A percentile compares a stretch with the other conserved stretches of the same genome.
Evolutionary conservation across 2,113 vertebrate species (phyloP).

Genomic region (Crotalus horridus): DNA sequence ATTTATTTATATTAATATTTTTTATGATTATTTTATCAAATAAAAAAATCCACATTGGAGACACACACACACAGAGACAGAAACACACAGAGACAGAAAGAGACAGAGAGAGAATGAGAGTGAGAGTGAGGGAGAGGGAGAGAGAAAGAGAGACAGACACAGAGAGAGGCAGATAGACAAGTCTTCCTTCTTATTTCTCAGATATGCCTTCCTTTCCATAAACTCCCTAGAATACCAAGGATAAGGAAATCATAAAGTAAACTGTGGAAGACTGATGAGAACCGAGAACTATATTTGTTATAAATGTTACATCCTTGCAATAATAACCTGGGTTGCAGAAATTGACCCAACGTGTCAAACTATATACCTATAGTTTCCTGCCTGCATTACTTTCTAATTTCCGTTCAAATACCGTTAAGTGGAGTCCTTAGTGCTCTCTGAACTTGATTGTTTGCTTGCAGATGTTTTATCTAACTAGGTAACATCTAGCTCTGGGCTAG

Average conservation of each 20-base stretch:
- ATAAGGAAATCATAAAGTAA: not conserved
- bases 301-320: not conserved
- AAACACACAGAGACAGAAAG: too few relatives aligned
- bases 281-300: not conserved
- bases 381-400: not conserved
- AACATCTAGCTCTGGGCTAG: too few relatives aligned
- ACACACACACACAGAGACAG: not conserved
- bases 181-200: not conserved
- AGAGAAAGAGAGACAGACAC: not conserved
- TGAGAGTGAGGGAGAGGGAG: not conserved
- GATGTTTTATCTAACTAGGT: too few relatives aligned
- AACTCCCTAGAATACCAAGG: not conserved
- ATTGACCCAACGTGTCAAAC: not conserved
- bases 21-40: not conserved
- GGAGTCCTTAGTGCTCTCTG: too few relatives aligned
- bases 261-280: not conserved
- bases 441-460: too few relatives aligned
- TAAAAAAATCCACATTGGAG: not conserved
- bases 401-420: not conserved
- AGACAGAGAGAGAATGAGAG: too few relatives aligned
- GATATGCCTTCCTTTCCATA: not conserved
- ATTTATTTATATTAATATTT: not conserved
- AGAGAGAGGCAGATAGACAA: not conserved
- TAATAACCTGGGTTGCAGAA: not conserved
- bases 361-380: not conserved